Base-by-base conservation (phyloP, 1,140 invertebrate genomes). In the Drosophila repletoides region DNA sequence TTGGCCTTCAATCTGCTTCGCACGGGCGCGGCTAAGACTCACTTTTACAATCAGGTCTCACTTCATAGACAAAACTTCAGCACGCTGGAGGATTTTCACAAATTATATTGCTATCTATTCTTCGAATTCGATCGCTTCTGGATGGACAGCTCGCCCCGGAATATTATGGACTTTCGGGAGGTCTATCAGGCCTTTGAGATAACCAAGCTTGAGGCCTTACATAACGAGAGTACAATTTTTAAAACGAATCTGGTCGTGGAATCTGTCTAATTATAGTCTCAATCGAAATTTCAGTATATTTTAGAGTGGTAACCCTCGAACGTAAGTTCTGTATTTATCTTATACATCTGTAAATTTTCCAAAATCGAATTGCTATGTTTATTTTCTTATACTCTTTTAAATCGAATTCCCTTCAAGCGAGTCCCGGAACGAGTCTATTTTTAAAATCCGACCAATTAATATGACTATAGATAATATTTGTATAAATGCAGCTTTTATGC, bases 71-170 rank as follows among this genome's bases (percentile, higher is more conserved):
- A 86, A 24, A 92, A 92, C 52, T 88, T 94, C 67, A 95, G 93
- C 36, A 65, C 75, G 0, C 91, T 98, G 24, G 93, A 94, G 87
- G 93, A 95, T 89, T 99, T 99, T 91, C 97, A 99, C 91, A 95
- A 95, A 84, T 95, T 99, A 79, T 99, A 99, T 91, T 97, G 96
- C 91, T 98, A 97, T 90, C 91, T 98, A 29, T 97, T 98, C 91
- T 96, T 95, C 81, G 95, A 98, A 88, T 99, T 99, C 92, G 97
- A 98, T 91, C 94, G 94, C 74, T 95, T 97, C 89, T 99, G 98
- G 98, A 93, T 98, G 40, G 93, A 95, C 55, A 95, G 96, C 21
- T 97, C 97, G 81, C 97, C 97, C 0, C 93, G 93, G 60, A 95
- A 97, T 90, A 96, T 99, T 58, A 99, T 99, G 97, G 96, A 98